Conservation (phyloP, 2,113 vertebrate species). For the Dipodomys stephensi region DNA sequence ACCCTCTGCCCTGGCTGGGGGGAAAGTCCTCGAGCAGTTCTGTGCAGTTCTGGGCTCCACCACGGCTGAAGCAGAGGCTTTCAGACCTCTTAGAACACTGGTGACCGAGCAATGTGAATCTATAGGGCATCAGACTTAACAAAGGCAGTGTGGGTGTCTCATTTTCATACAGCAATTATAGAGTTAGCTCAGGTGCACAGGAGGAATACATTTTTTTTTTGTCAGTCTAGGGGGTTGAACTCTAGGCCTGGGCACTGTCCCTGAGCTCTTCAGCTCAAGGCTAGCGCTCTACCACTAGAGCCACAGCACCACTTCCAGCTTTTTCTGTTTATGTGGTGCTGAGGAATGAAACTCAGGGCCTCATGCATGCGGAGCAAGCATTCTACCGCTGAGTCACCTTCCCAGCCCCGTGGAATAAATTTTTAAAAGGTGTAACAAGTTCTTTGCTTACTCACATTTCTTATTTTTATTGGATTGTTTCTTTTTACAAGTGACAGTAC, state of each 20-base stretch:
- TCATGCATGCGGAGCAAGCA: too few species aligned
- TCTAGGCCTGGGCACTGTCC: too few species aligned
- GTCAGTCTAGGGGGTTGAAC: too few species aligned
- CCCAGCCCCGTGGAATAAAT: too few species aligned
- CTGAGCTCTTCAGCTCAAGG: too few species aligned
- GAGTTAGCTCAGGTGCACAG: background rate
- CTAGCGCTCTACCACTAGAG: too few species aligned
- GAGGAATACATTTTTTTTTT: background rate
- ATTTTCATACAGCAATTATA: background rate
- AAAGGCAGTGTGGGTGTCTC: background rate
- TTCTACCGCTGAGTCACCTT: too few species aligned
- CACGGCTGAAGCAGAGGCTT: background rate
- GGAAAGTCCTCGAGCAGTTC: background rate
- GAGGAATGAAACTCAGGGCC: too few species aligned
- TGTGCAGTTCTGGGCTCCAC: background rate
- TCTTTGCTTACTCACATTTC: background rate
- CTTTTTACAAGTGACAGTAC: background rate
- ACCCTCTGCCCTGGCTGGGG: background rate
- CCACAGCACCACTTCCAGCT: too few species aligned
- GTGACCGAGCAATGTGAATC: too few species aligned
- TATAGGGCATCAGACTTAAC: background rate
- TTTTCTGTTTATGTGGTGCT: too few species aligned
- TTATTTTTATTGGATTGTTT: slow-evolving; percentile 3
- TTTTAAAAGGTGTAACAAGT: background rate
- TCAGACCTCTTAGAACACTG: background rate